Evolutionary conservation across 2,113 vertebrate genomes (phyloP).

Genomic region (Triplophysa siluroides): DNA sequence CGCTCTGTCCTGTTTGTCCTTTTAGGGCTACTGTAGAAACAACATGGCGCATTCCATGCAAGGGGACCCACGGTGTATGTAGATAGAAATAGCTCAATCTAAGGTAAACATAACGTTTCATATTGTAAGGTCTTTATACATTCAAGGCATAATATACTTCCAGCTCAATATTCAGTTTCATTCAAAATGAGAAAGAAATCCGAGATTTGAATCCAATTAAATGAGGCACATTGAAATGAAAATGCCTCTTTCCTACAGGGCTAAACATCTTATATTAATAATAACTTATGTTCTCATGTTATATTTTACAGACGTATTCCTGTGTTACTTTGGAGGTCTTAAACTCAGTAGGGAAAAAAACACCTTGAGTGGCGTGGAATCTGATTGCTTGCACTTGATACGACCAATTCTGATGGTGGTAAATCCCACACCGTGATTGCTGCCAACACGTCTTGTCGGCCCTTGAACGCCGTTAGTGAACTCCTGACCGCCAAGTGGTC

Average conservation of each 20-base stretch:
- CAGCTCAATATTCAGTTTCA: too few species aligned
- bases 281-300: not conserved
- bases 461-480: constrained; percentile 26
- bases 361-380: constrained; percentile 22
- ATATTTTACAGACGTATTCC: not conserved
- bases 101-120: too few species aligned
- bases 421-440: constrained; percentile 39
- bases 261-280: not conserved
- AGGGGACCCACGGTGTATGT: too few species aligned
- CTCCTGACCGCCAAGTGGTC: constrained; percentile 5
- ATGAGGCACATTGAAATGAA: constrained; percentile 9
- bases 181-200: constrained; percentile 10
- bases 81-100: too few species aligned
- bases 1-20: too few species aligned
- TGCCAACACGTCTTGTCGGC: constrained; percentile 26
- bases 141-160: too few species aligned
- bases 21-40: too few species aligned
- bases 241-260: not conserved
- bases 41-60: too few species aligned
- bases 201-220: constrained; percentile 7
- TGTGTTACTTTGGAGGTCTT: not conserved
- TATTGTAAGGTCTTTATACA: too few species aligned
- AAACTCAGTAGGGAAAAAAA: not conserved
- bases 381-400: constrained; percentile 44
- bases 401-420: constrained; percentile 36